Percentiles rank a stretch among this genome's conserved stretches.
Evolutionary conservation across 2,888 invertebrate species (phyloP).

Genomic region (Crossocerus cetratus): DNA sequence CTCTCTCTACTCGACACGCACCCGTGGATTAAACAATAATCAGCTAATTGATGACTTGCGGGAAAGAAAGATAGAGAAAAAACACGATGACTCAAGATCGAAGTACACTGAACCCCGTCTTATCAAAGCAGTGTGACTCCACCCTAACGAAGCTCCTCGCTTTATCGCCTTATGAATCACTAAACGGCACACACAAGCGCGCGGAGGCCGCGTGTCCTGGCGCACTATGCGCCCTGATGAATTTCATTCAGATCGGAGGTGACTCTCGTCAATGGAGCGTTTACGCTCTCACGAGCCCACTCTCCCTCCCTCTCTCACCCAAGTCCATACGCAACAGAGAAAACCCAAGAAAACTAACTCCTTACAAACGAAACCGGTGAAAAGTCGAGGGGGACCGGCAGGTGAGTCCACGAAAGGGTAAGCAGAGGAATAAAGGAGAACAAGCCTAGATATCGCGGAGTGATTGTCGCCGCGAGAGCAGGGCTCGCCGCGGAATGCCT

Average conservation of each 20-base stretch:
- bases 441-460: no score
- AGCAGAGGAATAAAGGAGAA: neutral
- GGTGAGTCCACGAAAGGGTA: neutral
- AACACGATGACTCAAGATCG: no score
- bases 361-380: no score
- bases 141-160: neutral
- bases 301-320: no score
- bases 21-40: no score
- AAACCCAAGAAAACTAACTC: no score
- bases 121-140: neutral
- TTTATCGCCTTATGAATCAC: constrained; percentile 35
- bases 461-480: constrained; percentile 4
- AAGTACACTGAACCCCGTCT: no score
- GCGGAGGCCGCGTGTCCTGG: constrained; percentile 2
- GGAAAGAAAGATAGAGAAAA: no score
- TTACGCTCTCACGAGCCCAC: neutral
- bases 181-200: constrained; percentile 6
- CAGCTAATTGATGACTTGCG: no score
- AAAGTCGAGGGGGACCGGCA: no score
- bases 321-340: no score
- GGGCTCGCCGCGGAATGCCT: constrained; percentile 48
- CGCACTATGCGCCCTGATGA: constrained; percentile 29
- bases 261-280: constrained; percentile 28
- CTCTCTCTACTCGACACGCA: no score
- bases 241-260: constrained; percentile 34